Percentiles rank a stretch among this genome's conserved stretches.
Conservation (phyloP, 2,113 vertebrate species). For the Oncorhynchus clarkii region DNA sequence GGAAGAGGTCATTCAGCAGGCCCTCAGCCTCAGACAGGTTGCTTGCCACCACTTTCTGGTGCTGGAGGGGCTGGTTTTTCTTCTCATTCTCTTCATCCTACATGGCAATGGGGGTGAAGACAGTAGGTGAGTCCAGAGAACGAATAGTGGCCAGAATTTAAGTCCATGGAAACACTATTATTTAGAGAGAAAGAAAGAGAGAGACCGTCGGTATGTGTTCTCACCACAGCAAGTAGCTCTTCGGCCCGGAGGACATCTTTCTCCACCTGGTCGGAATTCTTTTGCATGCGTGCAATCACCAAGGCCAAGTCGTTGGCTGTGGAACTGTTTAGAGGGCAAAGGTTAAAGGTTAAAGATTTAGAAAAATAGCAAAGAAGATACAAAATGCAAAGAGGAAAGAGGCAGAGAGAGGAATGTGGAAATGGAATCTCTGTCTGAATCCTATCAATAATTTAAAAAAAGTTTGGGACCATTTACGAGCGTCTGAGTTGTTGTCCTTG, state of each 20-base stretch:
- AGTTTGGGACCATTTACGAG: too few species aligned
- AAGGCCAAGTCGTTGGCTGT: constrained; percentile 73
- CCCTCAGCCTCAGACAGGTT: constrained; percentile 83
- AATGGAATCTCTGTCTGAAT: neutral
- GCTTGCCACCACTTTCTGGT: constrained; percentile 74
- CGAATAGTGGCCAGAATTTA: neutral
- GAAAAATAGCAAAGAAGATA: neutral
- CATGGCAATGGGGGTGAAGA: neutral
- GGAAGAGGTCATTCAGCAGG: constrained; percentile 86
- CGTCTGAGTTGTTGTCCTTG: neutral
- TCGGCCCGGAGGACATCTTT: constrained; percentile 86
- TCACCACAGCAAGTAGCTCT: constrained; percentile 80
- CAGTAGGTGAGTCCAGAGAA: neutral
- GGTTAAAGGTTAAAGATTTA: constrained; percentile 2
- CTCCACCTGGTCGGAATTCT: constrained; percentile 88
- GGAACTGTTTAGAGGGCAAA: constrained; percentile 63
- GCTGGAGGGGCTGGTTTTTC: constrained; percentile 72
- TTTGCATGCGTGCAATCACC: constrained; percentile 90
- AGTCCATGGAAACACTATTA: neutral
- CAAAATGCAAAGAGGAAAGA: neutral
- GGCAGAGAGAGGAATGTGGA: neutral
- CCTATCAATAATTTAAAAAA: neutral
- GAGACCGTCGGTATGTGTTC: constrained; percentile 7
- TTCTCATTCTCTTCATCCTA: constrained; percentile 82
- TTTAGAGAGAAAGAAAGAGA: neutral